Evolutionary conservation across 2,797 vertebrate species (phyloP).

Genomic region (Cacajao melanocephalus): DNA sequence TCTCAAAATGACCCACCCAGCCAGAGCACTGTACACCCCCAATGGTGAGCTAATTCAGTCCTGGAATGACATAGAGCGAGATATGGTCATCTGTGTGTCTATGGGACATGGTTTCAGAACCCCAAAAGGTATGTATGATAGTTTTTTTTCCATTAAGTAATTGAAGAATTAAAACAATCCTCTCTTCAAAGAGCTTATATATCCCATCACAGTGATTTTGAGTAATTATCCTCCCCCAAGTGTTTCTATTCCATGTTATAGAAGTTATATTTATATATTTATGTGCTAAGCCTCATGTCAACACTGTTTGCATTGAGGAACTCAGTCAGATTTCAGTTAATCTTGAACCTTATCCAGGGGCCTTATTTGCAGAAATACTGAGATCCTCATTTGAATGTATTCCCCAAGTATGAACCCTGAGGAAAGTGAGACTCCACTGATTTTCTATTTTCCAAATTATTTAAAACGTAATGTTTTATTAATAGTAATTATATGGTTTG

Average conservation of each 20-base stretch:
- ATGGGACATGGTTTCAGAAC: constrained; percentile 69
- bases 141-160: not conserved
- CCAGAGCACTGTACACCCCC: constrained; percentile 42
- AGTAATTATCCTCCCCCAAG: not conserved
- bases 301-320: not conserved
- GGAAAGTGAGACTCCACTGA: not conserved
- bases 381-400: not conserved
- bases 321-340: not conserved
- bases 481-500: not conserved
- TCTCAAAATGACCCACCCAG: constrained; percentile 68
- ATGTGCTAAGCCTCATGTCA: not conserved
- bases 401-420: not conserved
- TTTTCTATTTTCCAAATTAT: constrained; percentile 20
- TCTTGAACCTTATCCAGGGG: not conserved
- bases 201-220: not conserved
- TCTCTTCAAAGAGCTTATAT: not conserved
- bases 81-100: constrained; percentile 75
- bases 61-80: constrained; percentile 65
- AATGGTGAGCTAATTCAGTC: constrained; percentile 48
- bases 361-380: not conserved
- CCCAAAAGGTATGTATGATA: constrained; percentile 63
- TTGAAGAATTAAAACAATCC: constrained; percentile 18
- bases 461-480: constrained; percentile 20
- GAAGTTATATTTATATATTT: not conserved
- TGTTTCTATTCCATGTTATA: not conserved